Conservation (phyloP, 2,113 vertebrate genomes). For the Cyprinus carpio region DNA sequence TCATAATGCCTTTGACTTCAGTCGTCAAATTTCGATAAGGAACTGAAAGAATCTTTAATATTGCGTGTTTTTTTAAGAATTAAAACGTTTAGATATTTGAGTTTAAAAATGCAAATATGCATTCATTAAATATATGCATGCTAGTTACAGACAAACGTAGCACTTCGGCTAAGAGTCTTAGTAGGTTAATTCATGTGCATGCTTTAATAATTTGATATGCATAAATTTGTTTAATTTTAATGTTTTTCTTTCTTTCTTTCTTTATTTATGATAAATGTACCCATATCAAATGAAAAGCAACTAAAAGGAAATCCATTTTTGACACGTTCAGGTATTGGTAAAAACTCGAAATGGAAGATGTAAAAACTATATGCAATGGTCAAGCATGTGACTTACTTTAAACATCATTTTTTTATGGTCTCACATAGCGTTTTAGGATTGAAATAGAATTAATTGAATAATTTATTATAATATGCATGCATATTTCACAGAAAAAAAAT, state of each 20-base stretch:
- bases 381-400: background rate
- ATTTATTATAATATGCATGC: background rate
- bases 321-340: background rate
- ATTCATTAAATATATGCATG: background rate
- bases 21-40: background rate
- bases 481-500: background rate
- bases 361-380: background rate
- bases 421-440: background rate
- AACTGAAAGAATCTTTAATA: background rate
- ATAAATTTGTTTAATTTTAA: slow-evolving; percentile 1
- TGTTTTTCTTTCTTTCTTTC: background rate
- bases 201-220: background rate
- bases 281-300: background rate
- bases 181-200: background rate
- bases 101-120: slow-evolving; percentile 26
- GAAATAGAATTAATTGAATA: background rate
- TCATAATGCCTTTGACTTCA: background rate
- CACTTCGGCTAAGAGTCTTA: background rate
- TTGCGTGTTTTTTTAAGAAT: background rate
- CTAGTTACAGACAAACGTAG: background rate
- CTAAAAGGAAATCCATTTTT: background rate
- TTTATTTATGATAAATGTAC: background rate
- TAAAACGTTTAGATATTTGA: background rate
- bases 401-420: background rate
- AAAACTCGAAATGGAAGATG: background rate